phyloP scores from a whole-genome alignment of 2,888 invertebrate genomes.

The Tineola bisselliella region DNA sequence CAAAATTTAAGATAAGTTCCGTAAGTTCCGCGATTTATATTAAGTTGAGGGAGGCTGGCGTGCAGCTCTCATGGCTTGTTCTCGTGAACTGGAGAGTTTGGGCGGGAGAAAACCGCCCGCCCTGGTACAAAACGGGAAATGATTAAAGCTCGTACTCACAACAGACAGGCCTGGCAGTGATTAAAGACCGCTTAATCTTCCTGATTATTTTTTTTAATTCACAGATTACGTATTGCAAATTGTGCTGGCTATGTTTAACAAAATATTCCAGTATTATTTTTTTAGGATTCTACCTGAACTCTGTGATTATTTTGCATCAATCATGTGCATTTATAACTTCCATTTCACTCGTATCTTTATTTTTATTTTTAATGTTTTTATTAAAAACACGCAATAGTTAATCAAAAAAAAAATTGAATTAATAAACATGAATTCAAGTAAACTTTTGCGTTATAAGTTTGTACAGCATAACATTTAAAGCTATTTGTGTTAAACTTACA shows the following conservation, averaged over 20 bases:
- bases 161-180: conserved; percentile 7
- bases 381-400: no score
- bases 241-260: background rate
- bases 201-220: conserved; percentile 9
- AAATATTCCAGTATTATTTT: background rate
- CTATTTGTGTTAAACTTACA: no score
- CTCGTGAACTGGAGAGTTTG: background rate
- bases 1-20: no score
- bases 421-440: no score
- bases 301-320: background rate
- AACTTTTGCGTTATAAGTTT: no score
- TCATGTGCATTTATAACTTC: background rate
- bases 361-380: no score
- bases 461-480: no score
- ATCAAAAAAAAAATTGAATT: no score
- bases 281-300: background rate
- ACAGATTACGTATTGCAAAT: background rate
- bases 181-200: conserved; percentile 1
- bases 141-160: background rate
- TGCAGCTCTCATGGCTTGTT: background rate
- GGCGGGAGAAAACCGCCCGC: conserved; percentile 6
- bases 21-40: background rate
- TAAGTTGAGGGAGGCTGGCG: background rate
- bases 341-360: no score
- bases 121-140: background rate